These are phyloP conservation scores for Leiothrix lutea DNA, from an alignment of 2,113 vertebrate genomes.

Conservation along the genomic window DNA sequence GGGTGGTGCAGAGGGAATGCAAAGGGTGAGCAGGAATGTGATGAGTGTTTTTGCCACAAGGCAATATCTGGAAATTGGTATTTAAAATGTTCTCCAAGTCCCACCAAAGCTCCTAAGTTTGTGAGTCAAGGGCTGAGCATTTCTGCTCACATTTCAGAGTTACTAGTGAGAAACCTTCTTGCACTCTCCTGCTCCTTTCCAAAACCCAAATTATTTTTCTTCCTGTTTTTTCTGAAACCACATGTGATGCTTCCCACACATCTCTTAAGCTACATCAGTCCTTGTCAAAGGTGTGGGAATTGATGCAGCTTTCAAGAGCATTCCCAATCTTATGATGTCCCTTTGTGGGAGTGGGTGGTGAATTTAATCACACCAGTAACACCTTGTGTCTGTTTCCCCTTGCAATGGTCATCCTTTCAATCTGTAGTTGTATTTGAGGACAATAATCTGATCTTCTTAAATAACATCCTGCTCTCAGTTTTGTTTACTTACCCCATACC, in stretches of 20 bases:
- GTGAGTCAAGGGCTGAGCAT: not conserved
- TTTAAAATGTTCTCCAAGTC: not conserved
- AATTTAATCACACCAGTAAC: not conserved
- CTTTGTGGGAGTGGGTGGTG: not conserved
- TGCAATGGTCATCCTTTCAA: not conserved
- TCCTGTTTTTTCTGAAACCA: not conserved
- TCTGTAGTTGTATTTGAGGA: not conserved
- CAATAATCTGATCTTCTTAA: not conserved
- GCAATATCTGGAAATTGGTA: not conserved
- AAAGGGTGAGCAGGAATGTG: not conserved
- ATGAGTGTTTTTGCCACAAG: not conserved
- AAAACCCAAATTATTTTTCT: not conserved
- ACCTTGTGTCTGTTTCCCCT: not conserved
- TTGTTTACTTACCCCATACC: not conserved
- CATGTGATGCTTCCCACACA: not conserved
- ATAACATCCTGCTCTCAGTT: not conserved
- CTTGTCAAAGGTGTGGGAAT: not conserved
- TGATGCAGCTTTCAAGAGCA: not conserved
- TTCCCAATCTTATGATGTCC: rapidly evolving
- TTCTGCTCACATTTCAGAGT: not conserved
- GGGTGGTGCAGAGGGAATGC: not conserved
- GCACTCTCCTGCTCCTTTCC: not conserved
- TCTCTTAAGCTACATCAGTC: not conserved
- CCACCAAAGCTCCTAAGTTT: rapidly evolving
- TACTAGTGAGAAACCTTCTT: not conserved